These are phyloP conservation scores for Pygmarrhopalites habei DNA, from an alignment of 1,140 invertebrate species.

Conservation along the genomic window DNA sequence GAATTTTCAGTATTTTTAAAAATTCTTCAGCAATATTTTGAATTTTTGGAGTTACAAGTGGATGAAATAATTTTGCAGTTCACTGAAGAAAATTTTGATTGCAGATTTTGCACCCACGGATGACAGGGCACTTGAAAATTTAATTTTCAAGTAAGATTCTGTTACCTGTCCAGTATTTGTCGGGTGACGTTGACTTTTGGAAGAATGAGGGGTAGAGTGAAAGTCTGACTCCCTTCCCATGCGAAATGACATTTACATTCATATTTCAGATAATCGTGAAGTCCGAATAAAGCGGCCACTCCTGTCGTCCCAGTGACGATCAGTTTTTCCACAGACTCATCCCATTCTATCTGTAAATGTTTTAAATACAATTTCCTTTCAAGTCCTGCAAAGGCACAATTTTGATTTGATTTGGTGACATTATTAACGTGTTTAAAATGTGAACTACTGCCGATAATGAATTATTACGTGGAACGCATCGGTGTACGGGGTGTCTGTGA, in stretches of 20 bases:
- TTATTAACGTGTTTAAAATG: too few species aligned
- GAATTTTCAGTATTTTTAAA: too few species aligned
- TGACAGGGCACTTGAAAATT: slow-evolving; percentile 9
- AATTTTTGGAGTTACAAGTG: too few species aligned
- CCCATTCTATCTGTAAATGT: not conserved
- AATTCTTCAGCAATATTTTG: too few species aligned
- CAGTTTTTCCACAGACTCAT: not conserved
- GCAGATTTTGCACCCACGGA: too few species aligned
- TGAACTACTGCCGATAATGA: too few species aligned
- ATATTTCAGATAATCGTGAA: slow-evolving; percentile 81
- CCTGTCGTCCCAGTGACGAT: slow-evolving; percentile 64
- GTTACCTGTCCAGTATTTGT: slow-evolving; percentile 57
- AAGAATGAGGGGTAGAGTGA: slow-evolving; percentile 54
- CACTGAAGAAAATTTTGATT: too few species aligned
- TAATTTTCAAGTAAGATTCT: not conserved
- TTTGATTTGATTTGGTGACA: too few species aligned
- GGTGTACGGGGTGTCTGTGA: slow-evolving; percentile 46
- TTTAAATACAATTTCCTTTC: slow-evolving; percentile 14
- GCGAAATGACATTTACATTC: slow-evolving; percentile 72
- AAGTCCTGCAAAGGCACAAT: too few species aligned
- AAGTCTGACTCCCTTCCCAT: slow-evolving; percentile 68
- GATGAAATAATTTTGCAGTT: too few species aligned
- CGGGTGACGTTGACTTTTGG: slow-evolving; percentile 56
- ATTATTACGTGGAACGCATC: slow-evolving; percentile 55
- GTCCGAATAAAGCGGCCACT: slow-evolving; percentile 71